Conservation (phyloP, 2,113 vertebrate species). For the Solenodon paradoxus region DNA sequence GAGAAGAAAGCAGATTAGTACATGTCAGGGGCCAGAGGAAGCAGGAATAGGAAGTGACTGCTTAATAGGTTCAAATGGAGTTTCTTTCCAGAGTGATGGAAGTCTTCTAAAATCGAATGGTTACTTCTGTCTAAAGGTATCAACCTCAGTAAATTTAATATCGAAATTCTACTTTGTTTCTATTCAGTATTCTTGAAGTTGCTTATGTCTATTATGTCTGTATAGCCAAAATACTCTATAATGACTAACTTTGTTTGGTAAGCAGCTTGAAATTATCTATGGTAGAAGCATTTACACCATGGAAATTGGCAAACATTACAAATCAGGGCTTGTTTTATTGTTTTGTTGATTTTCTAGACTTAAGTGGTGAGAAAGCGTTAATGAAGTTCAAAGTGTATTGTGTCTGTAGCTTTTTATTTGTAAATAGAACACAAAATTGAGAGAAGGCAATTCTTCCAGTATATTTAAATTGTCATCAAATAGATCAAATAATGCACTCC, state of each 20-base stretch:
- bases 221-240: neutral
- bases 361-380: neutral
- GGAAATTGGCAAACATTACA: too few relatives aligned
- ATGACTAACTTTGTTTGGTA: too few relatives aligned
- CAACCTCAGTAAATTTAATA: neutral
- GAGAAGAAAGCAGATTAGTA: neutral
- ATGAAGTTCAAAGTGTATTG: neutral
- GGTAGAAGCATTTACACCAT: neutral
- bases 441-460: neutral
- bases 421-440: neutral
- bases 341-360: neutral
- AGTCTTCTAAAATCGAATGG: neutral
- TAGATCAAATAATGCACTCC: neutral
- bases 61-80: neutral
- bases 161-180: neutral
- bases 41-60: neutral
- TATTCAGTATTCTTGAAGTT: neutral
- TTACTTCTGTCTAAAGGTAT: neutral
- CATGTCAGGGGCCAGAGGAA: neutral
- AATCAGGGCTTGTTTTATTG: neutral
- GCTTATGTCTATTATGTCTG: neutral
- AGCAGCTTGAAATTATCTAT: neutral
- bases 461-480: neutral
- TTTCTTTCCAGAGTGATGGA: neutral
- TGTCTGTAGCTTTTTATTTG: neutral